Conservation (phyloP, 1,140 invertebrate genomes). For the Bombus consobrinus region DNA sequence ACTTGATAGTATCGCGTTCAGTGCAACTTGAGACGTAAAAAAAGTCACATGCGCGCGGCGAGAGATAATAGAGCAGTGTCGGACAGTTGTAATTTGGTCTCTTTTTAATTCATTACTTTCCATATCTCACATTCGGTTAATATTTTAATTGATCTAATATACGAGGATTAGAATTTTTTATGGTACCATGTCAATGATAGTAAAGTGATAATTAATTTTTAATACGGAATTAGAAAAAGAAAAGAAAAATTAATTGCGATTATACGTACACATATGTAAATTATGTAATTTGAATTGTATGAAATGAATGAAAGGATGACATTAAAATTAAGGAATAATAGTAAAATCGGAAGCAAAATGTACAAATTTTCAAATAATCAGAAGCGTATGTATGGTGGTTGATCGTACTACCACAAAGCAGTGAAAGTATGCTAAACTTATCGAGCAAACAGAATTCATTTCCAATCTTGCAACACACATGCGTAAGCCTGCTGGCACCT, state of each 20-base stretch:
- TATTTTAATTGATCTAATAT: background rate
- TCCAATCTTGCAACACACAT: slow-evolving; percentile 27
- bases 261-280: background rate
- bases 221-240: background rate
- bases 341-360: background rate
- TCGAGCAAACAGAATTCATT: slow-evolving; percentile 20
- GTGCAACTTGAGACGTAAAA: background rate
- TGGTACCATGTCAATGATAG: background rate
- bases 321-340: background rate
- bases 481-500: background rate
- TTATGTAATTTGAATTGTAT: background rate
- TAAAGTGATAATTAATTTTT: background rate
- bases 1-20: slow-evolving; percentile 17
- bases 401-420: background rate
- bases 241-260: background rate
- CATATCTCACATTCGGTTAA: background rate
- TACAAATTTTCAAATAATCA: background rate
- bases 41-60: background rate
- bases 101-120: background rate
- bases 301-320: background rate
- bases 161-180: background rate
- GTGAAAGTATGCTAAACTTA: slow-evolving; percentile 26
- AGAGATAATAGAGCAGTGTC: background rate
- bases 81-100: background rate
- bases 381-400: background rate